Conservation (phyloP, 2,888 invertebrate genomes). For the Apamea epomidion region DNA sequence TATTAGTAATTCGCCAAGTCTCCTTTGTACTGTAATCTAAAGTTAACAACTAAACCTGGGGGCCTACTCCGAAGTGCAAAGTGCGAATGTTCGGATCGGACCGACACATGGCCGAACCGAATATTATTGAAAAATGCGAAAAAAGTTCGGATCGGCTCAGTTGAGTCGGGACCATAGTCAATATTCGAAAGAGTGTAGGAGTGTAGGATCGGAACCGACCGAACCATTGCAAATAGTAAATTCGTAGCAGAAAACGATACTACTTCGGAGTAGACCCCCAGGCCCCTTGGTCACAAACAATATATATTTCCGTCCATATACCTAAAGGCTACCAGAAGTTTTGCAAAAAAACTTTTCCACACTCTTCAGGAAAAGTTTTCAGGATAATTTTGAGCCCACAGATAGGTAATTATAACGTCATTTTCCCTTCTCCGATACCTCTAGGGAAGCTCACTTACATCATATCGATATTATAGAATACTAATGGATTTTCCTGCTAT, state of each 20-base stretch:
- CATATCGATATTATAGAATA: slow-evolving; percentile 42
- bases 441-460: slow-evolving; percentile 25
- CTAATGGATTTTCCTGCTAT: slow-evolving; percentile 51
- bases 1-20: not conserved
- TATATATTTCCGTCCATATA: not conserved
- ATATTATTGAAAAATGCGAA: too few species aligned
- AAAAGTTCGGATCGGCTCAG: too few species aligned
- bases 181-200: too few species aligned
- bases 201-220: too few species aligned
- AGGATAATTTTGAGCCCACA: slow-evolving; percentile 14
- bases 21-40: not conserved
- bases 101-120: too few species aligned
- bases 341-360: not conserved
- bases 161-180: too few species aligned
- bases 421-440: slow-evolving; percentile 16
- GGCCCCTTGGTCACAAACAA: not conserved
- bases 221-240: too few species aligned
- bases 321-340: not conserved
- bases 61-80: too few species aligned
- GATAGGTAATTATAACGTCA: slow-evolving; percentile 25
- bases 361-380: not conserved
- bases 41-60: not conserved
- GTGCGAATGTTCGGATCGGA: too few species aligned
- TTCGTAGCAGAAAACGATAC: too few species aligned
- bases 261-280: too few species aligned